phyloP scores from a whole-genome alignment of 2,888 invertebrate species.

The Melinaea menophilus region DNA sequence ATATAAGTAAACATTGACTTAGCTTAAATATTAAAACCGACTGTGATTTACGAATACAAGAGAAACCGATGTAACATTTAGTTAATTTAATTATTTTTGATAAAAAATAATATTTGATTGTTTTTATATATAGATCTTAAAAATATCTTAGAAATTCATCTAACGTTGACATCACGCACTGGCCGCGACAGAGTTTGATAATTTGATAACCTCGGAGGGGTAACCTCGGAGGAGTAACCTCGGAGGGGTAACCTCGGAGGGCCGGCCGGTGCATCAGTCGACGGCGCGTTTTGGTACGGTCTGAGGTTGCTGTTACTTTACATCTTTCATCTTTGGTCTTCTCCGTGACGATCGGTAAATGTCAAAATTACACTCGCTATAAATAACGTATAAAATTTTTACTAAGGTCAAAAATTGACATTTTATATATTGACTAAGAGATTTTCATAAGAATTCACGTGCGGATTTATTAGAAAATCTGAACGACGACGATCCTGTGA shows the following conservation, averaged over 20 bases:
- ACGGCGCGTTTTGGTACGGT: slow-evolving; percentile 73
- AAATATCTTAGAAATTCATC: slow-evolving; percentile 25
- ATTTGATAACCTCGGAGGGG: too few relatives aligned
- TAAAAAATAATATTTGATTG: slow-evolving; percentile 35
- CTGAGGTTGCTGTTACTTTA: slow-evolving; percentile 75
- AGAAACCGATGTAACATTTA: slow-evolving; percentile 44
- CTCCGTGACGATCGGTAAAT: slow-evolving; percentile 67
- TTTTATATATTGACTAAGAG: slow-evolving; percentile 75
- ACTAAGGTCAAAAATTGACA: slow-evolving; percentile 77
- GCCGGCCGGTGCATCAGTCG: slow-evolving; percentile 50
- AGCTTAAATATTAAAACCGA: slow-evolving; percentile 74
- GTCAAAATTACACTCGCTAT: slow-evolving; percentile 67
- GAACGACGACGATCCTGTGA: slow-evolving; percentile 49
- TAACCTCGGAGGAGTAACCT: too few relatives aligned
- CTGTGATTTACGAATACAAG: slow-evolving; percentile 58
- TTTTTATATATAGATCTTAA: slow-evolving; percentile 17
- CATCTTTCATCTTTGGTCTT: slow-evolving; percentile 76
- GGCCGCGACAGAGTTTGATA: slow-evolving; percentile 4
- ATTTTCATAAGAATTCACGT: slow-evolving; percentile 76
- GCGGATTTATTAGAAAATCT: slow-evolving; percentile 56
- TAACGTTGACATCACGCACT: slow-evolving; percentile 23
- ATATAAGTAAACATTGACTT: slow-evolving; percentile 78
- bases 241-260: too few relatives aligned
- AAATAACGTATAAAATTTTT: slow-evolving; percentile 77
- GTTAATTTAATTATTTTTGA: slow-evolving; percentile 14